A percentile compares a stretch with the other conserved stretches of the same genome.
phyloP scores from a whole-genome alignment of 2,888 invertebrate species.

The Tachina fera region DNA sequence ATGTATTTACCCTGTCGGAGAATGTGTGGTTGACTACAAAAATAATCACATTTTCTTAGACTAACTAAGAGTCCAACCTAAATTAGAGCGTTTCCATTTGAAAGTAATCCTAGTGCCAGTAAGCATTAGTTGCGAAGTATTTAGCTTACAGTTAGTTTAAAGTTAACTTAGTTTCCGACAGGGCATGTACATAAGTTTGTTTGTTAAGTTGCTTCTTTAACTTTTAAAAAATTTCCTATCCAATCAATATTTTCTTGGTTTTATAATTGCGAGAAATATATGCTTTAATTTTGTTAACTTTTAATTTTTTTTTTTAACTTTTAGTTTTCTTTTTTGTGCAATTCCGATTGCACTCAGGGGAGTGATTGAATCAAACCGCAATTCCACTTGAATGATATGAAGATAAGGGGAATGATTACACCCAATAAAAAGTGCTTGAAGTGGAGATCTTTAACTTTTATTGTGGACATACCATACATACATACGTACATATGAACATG shows the following conservation, averaged over 20 bases:
- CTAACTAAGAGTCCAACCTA: no score
- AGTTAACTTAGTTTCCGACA: no score
- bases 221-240: background rate
- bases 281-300: constrained; percentile 47
- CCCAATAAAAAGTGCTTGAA: background rate
- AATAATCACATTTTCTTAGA: no score
- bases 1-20: no score
- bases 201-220: constrained; percentile 9
- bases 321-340: constrained; percentile 42
- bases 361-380: constrained; percentile 71
- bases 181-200: no score
- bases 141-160: no score
- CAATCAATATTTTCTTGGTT: constrained; percentile 39
- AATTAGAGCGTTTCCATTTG: no score
- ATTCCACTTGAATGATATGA: constrained; percentile 63
- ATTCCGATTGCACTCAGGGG: constrained; percentile 68
- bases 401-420: constrained; percentile 43
- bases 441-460: background rate
- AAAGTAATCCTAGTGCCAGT: no score
- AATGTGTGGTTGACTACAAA: no score
- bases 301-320: constrained; percentile 59
- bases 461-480: background rate
- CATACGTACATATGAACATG: background rate
- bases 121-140: no score
- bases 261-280: constrained; percentile 60